Conservation (phyloP, 1,140 invertebrate species). For the Drosophila jambulina region DNA sequence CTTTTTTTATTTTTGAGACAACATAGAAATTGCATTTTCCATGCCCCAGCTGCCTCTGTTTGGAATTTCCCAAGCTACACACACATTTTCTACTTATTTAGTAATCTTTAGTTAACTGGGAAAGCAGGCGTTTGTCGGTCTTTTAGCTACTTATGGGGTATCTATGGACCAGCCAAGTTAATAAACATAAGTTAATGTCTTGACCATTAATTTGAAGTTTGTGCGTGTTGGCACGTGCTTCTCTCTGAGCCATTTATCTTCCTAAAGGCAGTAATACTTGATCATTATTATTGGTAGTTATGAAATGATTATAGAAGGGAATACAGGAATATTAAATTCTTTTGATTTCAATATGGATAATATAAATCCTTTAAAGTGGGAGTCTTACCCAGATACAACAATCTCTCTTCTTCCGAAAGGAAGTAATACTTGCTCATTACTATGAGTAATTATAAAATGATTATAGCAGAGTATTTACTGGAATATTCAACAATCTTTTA, state of each 20-base stretch:
- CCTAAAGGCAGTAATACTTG: not conserved
- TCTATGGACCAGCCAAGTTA: not conserved
- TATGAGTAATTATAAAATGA: not conserved
- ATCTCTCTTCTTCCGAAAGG: not conserved
- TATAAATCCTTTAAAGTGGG: too few relatives aligned
- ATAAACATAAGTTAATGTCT: slow-evolving; percentile 8
- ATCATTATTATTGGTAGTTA: slow-evolving; percentile 2
- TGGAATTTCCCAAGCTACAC: not conserved
- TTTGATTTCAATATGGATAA: too few relatives aligned
- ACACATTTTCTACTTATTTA: not conserved
- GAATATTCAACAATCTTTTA: not conserved
- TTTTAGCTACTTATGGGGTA: not conserved
- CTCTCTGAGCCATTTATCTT: slow-evolving; percentile 1
- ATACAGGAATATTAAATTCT: too few relatives aligned
- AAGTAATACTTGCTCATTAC: not conserved
- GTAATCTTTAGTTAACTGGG: not conserved
- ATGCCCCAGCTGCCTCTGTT: not conserved
- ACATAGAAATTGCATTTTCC: slow-evolving; percentile 70
- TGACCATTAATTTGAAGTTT: slow-evolving; percentile 6
- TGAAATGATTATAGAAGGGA: not conserved
- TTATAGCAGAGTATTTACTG: not conserved
- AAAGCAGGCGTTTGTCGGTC: not conserved
- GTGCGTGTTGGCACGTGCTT: not conserved
- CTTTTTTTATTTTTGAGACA: slow-evolving; percentile 28
- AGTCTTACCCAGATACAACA: too few relatives aligned